phyloP scores from a whole-genome alignment of 2,888 invertebrate species.

The Elgonia sp. region DNA sequence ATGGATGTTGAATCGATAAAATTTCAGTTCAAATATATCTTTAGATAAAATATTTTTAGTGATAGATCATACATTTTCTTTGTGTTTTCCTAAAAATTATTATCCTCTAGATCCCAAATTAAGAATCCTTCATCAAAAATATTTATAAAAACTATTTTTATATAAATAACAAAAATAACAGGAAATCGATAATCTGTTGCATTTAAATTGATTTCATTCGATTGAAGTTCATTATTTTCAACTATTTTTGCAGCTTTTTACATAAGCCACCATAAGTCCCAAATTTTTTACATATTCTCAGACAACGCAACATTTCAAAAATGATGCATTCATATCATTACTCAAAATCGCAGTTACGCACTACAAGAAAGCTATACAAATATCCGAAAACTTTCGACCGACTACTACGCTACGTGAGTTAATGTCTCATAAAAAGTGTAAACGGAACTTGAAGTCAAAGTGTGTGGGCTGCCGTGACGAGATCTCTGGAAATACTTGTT shows the following conservation, averaged over 20 bases:
- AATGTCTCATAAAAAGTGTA: constrained; percentile 55
- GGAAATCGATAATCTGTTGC: constrained; percentile 1
- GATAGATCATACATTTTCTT: neutral
- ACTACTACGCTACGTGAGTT: constrained; percentile 43
- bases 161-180: too few species aligned
- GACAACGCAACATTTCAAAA: constrained; percentile 10
- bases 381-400: constrained; percentile 42
- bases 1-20: neutral
- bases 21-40: too few species aligned
- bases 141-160: too few species aligned
- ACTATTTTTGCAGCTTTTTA: constrained; percentile 20
- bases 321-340: constrained; percentile 33
- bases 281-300: neutral
- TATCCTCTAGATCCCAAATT: too few species aligned
- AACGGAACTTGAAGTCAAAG: constrained; percentile 50
- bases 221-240: neutral
- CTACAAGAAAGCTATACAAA: constrained; percentile 34
- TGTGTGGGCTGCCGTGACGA: constrained; percentile 94
- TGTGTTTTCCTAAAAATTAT: too few species aligned
- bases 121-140: too few species aligned
- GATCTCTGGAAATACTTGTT: constrained; percentile 93
- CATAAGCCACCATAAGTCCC: neutral
- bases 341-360: constrained; percentile 44
- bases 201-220: neutral
- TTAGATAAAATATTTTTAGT: neutral